phyloP scores from a whole-genome alignment of 2,113 vertebrate species.

The Centropristis striata region DNA sequence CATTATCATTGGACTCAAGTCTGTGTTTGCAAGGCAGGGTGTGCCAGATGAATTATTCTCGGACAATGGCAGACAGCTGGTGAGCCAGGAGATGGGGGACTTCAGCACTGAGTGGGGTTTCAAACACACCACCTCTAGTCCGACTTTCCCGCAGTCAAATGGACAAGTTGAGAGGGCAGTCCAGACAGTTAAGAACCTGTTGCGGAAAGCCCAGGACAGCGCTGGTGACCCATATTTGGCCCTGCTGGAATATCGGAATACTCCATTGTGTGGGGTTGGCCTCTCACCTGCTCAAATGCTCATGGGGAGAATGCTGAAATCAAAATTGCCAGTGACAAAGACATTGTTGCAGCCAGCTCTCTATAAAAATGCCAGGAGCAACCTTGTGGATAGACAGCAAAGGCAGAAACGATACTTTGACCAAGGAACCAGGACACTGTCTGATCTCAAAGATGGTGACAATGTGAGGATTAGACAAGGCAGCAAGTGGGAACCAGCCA shows the following conservation, averaged over 20 bases:
- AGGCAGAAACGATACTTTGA: no score
- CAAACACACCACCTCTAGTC: constrained; percentile 8
- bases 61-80: constrained; percentile 3
- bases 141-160: neutral
- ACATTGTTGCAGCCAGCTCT: no score
- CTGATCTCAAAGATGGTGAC: no score
- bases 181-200: neutral
- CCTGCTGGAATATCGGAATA: neutral
- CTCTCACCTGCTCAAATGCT: no score
- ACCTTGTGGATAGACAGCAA: no score
- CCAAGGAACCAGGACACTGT: no score
- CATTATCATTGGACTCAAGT: constrained; percentile 2
- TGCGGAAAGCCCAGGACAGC: neutral
- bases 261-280: neutral
- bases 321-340: no score
- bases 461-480: no score
- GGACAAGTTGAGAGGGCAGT: neutral
- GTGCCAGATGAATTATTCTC: neutral
- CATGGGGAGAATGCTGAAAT: no score
- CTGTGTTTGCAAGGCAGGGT: constrained; percentile 6
- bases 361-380: no score
- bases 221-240: neutral
- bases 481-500: no score
- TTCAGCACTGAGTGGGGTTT: no score
- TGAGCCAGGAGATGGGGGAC: neutral